Percentiles rank a stretch among this genome's conserved stretches.
phyloP scores from a whole-genome alignment of 35 echinoderm and acorn worm genomes.

The Apostichopus parvimensis region DNA sequence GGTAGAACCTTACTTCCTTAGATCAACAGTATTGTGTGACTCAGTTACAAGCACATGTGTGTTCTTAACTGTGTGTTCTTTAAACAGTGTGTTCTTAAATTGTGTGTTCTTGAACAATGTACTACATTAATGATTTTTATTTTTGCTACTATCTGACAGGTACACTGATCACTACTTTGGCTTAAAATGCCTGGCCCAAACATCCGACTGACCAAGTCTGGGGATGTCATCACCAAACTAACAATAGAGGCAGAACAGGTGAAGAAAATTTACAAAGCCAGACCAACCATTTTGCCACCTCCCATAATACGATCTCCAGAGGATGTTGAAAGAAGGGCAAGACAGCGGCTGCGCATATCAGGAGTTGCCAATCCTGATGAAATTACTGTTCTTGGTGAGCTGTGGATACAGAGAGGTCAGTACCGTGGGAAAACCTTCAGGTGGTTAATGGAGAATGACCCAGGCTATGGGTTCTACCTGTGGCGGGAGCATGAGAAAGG shows the following conservation, averaged over 20 bases:
- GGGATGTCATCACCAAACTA: conserved; percentile 1
- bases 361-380: neutral
- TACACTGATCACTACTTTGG: neutral
- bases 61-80: too few relatives aligned
- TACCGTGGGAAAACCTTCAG: conserved; percentile 1
- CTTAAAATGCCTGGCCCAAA: conserved; percentile 1
- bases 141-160: neutral
- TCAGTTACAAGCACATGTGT: too few relatives aligned
- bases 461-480: conserved; percentile 21
- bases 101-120: too few relatives aligned
- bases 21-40: too few relatives aligned
- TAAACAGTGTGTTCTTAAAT: too few relatives aligned
- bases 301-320: neutral
- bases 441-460: conserved; percentile 24
- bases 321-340: conserved; percentile 14
- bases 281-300: neutral
- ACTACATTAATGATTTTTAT: too few relatives aligned
- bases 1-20: too few relatives aligned
- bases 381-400: conserved; percentile 6
- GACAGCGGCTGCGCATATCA: neutral
- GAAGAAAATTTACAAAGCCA: neutral
- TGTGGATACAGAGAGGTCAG: neutral
- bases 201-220: neutral
- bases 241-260: neutral
- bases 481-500: neutral